These are phyloP conservation scores for Plectropomus leopardus DNA, from an alignment of 2,113 vertebrate species.

Conservation along the genomic window DNA sequence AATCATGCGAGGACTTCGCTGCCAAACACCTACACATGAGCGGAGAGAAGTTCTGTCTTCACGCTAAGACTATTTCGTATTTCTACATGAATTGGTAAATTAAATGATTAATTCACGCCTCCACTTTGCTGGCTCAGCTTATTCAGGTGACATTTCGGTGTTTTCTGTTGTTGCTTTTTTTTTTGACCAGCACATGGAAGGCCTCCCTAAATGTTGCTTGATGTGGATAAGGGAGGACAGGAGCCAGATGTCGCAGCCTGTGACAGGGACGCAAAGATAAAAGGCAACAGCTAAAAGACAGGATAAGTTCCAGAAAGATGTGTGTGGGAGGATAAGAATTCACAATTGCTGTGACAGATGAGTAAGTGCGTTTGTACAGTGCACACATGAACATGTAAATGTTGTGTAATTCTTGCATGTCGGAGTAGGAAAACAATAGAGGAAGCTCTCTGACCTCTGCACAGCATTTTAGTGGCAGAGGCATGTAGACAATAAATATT, in stretches of 20 bases:
- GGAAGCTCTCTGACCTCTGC: constrained; percentile 15
- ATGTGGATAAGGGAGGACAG: constrained; percentile 46
- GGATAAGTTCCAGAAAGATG: constrained; percentile 63
- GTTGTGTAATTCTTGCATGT: constrained; percentile 30
- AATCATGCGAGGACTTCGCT: constrained; percentile 74
- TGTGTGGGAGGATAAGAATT: constrained; percentile 64
- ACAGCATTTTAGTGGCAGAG: neutral
- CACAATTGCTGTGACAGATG: constrained; percentile 52
- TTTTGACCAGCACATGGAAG: constrained; percentile 15
- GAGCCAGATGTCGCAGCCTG: constrained; percentile 66
- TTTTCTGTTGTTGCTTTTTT: constrained; percentile 34
- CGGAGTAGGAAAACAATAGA: constrained; percentile 24
- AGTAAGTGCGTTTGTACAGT: constrained; percentile 55
- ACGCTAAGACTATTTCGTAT: constrained; percentile 64
- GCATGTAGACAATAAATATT: constrained; percentile 9
- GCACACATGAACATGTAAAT: neutral
- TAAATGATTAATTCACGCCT: constrained; percentile 76
- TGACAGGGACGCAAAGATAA: constrained; percentile 57
- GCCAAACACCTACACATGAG: constrained; percentile 79
- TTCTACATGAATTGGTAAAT: constrained; percentile 72
- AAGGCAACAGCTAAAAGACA: constrained; percentile 53
- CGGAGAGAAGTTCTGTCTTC: constrained; percentile 67
- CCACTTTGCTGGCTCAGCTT: constrained; percentile 39
- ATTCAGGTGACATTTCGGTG: constrained; percentile 56
- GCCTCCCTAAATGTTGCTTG: constrained; percentile 54